Conservation (phyloP, 2,113 vertebrate species). For the Bettongia penicillata region DNA sequence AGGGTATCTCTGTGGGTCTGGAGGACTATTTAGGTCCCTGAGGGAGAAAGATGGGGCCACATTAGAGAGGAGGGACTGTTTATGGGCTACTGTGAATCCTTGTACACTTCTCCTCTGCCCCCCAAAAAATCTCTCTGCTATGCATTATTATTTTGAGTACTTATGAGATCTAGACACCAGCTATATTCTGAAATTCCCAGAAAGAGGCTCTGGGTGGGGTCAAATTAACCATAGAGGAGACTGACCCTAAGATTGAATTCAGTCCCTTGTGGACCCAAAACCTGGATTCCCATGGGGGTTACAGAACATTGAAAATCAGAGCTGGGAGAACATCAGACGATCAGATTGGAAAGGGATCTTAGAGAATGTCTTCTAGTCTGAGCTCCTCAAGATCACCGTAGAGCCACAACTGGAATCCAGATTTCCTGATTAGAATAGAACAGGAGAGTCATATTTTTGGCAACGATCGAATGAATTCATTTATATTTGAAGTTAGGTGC, state of each 20-base stretch:
- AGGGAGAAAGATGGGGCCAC: background rate
- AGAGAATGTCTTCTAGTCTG: background rate
- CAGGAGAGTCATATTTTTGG: background rate
- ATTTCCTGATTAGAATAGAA: background rate
- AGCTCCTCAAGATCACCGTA: background rate
- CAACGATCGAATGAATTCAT: background rate
- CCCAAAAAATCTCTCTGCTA: background rate
- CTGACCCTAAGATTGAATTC: background rate
- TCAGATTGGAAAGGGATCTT: background rate
- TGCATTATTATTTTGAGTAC: background rate
- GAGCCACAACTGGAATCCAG: background rate
- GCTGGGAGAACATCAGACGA: background rate
- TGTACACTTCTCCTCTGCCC: fast-evolving
- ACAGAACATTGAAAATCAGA: background rate
- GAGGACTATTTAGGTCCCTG: background rate
- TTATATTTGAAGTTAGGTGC: background rate
- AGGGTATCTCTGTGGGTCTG: background rate
- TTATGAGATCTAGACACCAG: background rate
- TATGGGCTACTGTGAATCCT: background rate
- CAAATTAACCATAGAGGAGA: background rate
- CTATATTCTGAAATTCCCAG: background rate
- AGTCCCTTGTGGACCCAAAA: background rate
- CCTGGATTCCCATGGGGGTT: background rate
- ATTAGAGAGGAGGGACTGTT: background rate
- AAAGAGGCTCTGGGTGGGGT: background rate